Evolutionary conservation across 2,113 vertebrate genomes (phyloP).

Genomic region (Furnarius figulus): DNA sequence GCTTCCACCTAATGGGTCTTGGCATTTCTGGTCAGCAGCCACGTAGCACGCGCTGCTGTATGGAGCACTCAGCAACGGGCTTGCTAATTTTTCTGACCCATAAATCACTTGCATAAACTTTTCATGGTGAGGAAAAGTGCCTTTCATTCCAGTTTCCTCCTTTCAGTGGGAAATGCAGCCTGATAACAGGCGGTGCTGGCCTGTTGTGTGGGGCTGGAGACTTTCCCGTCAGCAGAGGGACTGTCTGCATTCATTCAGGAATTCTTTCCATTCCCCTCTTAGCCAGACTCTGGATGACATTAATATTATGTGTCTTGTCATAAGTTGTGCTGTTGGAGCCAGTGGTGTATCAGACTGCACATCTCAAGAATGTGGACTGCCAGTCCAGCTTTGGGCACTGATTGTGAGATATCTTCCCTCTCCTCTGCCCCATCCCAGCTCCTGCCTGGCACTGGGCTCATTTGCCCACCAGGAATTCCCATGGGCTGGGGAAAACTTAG

Average conservation of each 20-base stretch:
- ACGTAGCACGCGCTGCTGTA: neutral
- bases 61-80: neutral
- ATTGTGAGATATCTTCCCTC: neutral
- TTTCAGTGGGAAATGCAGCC: conserved; percentile 11
- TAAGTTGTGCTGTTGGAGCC: neutral
- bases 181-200: neutral
- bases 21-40: conserved; percentile 56
- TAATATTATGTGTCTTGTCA: conserved; percentile 19
- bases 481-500: neutral
- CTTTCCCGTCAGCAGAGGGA: neutral
- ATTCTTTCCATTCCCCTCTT: conserved; percentile 58
- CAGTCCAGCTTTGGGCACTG: neutral
- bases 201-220: neutral
- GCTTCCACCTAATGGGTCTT: conserved; percentile 47
- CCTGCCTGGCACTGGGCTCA: neutral
- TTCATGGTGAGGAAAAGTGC: neutral
- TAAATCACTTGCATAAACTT: conserved; percentile 50
- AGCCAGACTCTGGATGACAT: conserved; percentile 34
- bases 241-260: conserved; percentile 45
- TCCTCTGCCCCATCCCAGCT: neutral
- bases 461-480: neutral
- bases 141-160: conserved; percentile 59
- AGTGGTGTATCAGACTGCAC: neutral
- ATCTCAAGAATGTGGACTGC: conserved; percentile 3
- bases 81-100: conserved; percentile 50